These are phyloP conservation scores for Bergia sp. DNA, from an alignment of 92 coral and sea anemone species.

Conservation along the genomic window DNA sequence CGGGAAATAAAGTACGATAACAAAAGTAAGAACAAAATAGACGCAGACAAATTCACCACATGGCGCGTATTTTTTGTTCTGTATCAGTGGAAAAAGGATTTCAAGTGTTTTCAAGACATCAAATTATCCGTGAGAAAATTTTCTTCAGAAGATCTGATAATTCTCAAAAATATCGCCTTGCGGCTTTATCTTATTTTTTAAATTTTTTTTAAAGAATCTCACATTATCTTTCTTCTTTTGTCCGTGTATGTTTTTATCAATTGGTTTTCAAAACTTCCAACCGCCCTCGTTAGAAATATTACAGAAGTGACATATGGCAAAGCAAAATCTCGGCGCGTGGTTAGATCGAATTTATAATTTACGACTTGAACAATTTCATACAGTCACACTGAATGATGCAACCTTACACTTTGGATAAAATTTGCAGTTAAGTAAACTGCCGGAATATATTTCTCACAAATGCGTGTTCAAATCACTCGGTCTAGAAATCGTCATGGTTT, in stretches of 20 bases:
- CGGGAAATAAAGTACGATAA: slow-evolving; percentile 1
- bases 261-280: not conserved
- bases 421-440: too few species aligned
- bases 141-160: not conserved
- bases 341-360: not conserved
- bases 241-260: not conserved
- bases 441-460: too few species aligned
- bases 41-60: too few species aligned
- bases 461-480: too few species aligned
- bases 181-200: too few species aligned
- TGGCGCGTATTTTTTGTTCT: not conserved
- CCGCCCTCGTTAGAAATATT: not conserved
- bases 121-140: not conserved
- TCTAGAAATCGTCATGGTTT: not conserved
- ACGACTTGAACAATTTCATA: not conserved
- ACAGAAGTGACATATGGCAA: not conserved
- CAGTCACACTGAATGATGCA: not conserved
- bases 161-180: too few species aligned
- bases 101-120: not conserved
- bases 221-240: too few species aligned
- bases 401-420: too few species aligned
- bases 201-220: not conserved
- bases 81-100: not conserved
- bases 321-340: not conserved
- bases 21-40: not conserved